Conservation (phyloP, 2,113 vertebrate genomes). For the Sapayoa aenigma region DNA sequence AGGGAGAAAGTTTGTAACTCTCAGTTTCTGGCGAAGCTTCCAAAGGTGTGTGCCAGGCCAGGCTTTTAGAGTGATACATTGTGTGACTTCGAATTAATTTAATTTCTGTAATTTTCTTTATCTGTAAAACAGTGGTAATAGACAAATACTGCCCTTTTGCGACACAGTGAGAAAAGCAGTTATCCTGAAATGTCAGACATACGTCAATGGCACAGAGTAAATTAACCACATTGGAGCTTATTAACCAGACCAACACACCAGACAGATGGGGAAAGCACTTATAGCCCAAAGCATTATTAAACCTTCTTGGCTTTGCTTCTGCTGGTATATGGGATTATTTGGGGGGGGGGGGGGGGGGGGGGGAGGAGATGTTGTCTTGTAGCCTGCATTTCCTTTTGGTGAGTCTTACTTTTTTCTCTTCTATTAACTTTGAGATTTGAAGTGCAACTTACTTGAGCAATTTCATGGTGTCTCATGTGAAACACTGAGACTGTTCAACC, state of each 20-base stretch:
- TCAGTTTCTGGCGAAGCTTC: neutral
- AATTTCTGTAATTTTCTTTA: neutral
- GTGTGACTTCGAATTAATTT: neutral
- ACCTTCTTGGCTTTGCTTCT: slow-evolving; percentile 24
- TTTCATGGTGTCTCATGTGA: neutral
- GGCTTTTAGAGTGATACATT: neutral
- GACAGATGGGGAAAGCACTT: neutral
- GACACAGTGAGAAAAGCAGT: neutral
- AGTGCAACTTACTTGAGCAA: neutral
- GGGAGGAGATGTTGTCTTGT: neutral
- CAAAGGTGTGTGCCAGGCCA: neutral
- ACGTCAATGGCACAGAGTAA: neutral
- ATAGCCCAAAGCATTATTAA: neutral
- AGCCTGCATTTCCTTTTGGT: neutral
- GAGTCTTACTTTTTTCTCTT: slow-evolving; percentile 21
- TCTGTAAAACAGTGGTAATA: neutral
- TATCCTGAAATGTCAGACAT: neutral
- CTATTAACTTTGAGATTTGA: slow-evolving; percentile 15
- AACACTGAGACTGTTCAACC: neutral
- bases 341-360: neutral
- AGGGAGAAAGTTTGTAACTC: neutral
- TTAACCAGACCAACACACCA: neutral
- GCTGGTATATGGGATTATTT: neutral
- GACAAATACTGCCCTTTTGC: neutral
- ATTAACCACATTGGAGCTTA: neutral